phyloP scores from a whole-genome alignment of 2,113 vertebrate species.

The Neomonachus schauinslandi region DNA sequence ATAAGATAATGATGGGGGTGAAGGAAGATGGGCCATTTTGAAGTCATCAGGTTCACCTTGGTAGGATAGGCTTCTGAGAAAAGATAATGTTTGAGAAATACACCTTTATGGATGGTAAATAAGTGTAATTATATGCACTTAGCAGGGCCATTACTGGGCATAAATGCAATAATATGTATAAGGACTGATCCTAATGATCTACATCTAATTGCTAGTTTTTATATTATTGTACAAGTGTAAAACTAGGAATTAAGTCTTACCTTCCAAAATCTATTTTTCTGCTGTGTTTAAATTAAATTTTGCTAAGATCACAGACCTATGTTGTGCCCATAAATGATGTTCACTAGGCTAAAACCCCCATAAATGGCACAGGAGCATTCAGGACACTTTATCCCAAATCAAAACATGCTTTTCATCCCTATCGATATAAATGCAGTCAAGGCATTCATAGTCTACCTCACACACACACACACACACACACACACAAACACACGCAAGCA shows the following conservation, averaged over 20 bases:
- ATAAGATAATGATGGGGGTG: not conserved
- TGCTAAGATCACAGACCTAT: not conserved
- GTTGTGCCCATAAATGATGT: not conserved
- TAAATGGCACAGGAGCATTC: not conserved
- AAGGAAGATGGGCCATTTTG: not conserved
- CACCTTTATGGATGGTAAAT: not conserved
- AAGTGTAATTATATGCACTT: not conserved
- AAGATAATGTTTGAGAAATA: not conserved
- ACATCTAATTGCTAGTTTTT: not conserved
- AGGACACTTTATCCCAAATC: not conserved
- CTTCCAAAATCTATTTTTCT: not conserved
- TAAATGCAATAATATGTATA: not conserved
- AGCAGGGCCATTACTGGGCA: not conserved
- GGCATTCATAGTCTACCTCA: not conserved
- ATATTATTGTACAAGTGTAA: not conserved
- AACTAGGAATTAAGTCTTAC: not conserved
- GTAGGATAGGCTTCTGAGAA: not conserved
- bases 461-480: not conserved
- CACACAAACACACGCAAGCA: not conserved
- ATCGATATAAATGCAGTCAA: not conserved
- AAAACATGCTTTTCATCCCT: not conserved
- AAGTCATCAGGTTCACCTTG: not conserved
- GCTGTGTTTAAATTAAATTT: not conserved
- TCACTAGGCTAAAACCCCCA: not conserved
- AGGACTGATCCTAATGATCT: not conserved